Percentiles rank a stretch among this genome's conserved stretches.
Evolutionary conservation across 2,888 invertebrate genomes (phyloP).

Genomic region (Crossocerus cetratus): DNA sequence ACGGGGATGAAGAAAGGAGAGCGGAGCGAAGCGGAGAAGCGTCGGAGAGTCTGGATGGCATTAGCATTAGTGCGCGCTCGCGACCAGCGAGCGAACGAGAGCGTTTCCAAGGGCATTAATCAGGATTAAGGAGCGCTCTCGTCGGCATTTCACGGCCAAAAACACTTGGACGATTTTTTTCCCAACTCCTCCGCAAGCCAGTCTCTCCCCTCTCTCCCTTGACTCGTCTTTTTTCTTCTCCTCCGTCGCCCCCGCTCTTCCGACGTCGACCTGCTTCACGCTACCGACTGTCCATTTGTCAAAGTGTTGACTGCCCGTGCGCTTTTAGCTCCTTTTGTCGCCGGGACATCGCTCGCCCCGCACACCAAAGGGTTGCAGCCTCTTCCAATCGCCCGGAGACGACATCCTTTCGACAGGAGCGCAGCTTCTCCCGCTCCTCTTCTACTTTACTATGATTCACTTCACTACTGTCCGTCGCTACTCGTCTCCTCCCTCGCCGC

Average conservation of each 20-base stretch:
- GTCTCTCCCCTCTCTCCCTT: conserved; percentile 34
- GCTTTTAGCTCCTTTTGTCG: conserved; percentile 52
- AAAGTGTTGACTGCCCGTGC: conserved; percentile 30
- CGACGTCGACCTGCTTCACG: conserved; percentile 42
- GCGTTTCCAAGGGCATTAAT: conserved; percentile 72
- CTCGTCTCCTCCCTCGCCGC: too few species aligned
- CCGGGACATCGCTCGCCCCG: conserved; percentile 22
- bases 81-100: too few species aligned
- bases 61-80: conserved; percentile 69
- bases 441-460: not conserved
- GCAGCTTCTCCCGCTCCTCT: not conserved
- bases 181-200: conserved; percentile 12
- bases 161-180: conserved; percentile 56
- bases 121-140: conserved; percentile 72
- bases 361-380: conserved; percentile 38
- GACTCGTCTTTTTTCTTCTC: conserved; percentile 2
- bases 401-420: conserved; percentile 12
- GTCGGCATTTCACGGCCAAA: conserved; percentile 59
- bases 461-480: too few species aligned
- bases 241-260: conserved; percentile 12
- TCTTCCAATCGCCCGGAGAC: not conserved
- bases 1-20: conserved; percentile 38
- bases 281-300: conserved; percentile 58
- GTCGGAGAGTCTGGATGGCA: conserved; percentile 52
- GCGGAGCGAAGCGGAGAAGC: conserved; percentile 28